Evolutionary conservation across 2,113 vertebrate species (phyloP), one percentile per base, ranked within the genome.

Genomic region (Lophura nycthemera): DNA sequence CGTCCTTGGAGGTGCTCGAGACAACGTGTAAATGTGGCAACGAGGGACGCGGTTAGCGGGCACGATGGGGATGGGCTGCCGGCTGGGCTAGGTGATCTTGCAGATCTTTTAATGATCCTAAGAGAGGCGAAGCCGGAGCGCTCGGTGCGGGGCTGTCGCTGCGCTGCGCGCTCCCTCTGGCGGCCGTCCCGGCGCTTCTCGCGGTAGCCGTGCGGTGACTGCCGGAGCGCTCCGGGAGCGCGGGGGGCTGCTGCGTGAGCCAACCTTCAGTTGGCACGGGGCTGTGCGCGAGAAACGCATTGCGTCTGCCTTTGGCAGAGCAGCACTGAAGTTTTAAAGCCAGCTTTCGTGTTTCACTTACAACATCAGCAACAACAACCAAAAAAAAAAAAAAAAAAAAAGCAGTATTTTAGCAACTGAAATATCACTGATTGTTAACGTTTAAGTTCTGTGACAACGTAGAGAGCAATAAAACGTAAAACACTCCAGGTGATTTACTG

Each of bases 211-310:
- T 25, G 48, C 24, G 20, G 24, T 54, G 52, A 54, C 54, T 32
- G 29, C 29, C 14, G 54, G 54, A 56, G 29, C 54, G 27, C 8
- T 8, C 50, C 50, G 50, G 50, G 50, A 13, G 13, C 2, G 50
- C 24, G 7, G 50, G 64, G 40, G 13, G 60, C 8, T 1, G 0
- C 29, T 22, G 42, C 10, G 34, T 20, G 61, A 67, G 59, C 18
- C 45, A 18, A 9, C 27, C 12, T 63, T 30, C 59, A 32, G 34
- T 0, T 3, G 2, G 5, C 4, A 19, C 1, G 6, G 38, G 65
- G 52, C 30, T 61, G 56, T 48, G 38, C 61, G 34, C 27, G 21
- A 43, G 54, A 57, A 76, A 30, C 10, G 36, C 0, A 0, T 12
- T 20, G 2, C 1, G 2, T 8, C 45, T 77, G 54, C 6, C 6